Percentiles rank a stretch among this genome's conserved stretches.
Conservation (phyloP, 1,140 invertebrate genomes). For the Anadara kagoshimensis region DNA sequence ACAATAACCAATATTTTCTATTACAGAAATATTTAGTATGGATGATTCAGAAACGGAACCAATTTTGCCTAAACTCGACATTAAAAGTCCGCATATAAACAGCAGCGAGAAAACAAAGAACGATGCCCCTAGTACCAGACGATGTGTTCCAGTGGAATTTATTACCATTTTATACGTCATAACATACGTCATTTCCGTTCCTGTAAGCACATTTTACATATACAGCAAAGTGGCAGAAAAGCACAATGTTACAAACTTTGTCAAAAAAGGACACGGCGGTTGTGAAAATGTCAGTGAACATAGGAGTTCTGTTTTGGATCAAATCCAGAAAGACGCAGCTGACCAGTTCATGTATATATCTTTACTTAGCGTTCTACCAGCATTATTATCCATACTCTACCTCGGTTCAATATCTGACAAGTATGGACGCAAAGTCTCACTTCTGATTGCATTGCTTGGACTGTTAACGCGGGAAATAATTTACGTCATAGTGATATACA, state of each 20-base stretch:
- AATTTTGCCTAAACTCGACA: neutral
- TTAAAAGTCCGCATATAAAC: too few relatives aligned
- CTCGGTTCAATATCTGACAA: constrained; percentile 10
- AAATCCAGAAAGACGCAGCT: constrained; percentile 9
- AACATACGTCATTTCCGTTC: neutral
- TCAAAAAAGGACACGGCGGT: neutral
- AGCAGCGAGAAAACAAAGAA: neutral
- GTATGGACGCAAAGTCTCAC: constrained; percentile 15
- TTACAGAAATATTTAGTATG: neutral
- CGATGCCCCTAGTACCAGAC: neutral
- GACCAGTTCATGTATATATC: constrained; percentile 15
- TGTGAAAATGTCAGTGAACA: neutral
- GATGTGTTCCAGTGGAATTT: constrained; percentile 3
- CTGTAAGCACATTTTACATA: constrained; percentile 24
- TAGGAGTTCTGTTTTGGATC: neutral
- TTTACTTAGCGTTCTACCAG: constrained; percentile 13
- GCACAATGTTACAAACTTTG: neutral
- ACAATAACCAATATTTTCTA: too few relatives aligned
- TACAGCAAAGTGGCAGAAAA: constrained; percentile 11
- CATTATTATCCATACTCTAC: constrained; percentile 9
- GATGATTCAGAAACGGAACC: neutral
- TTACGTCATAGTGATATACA: constrained; percentile 9
- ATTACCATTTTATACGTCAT: neutral
- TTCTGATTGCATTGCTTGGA: constrained; percentile 7
- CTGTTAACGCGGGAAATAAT: constrained; percentile 15